Evolutionary conservation across 2,797 vertebrate species (phyloP).

Genomic region (Chelmon rostratus): DNA sequence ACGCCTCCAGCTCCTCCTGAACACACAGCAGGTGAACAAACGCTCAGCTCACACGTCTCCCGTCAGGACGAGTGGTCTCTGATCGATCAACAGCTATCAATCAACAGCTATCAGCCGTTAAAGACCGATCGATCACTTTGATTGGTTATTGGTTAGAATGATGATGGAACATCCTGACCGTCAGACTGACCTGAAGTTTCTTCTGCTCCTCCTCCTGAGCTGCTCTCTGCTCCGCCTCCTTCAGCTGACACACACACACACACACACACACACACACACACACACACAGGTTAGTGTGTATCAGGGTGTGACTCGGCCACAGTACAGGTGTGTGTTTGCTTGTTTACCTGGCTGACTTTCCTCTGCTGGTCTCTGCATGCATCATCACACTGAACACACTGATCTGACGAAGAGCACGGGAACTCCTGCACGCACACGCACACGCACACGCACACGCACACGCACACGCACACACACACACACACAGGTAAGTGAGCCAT

Average conservation of each 20-base stretch:
- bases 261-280: conserved; percentile 30
- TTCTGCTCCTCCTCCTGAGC: conserved; percentile 75
- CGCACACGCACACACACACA: background rate
- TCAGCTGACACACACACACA: conserved; percentile 53
- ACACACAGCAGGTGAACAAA: background rate
- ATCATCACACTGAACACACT: conserved; percentile 88
- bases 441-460: background rate
- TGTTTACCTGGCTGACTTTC: conserved; percentile 90
- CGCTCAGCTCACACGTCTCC: no score
- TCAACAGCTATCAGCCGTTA: no score
- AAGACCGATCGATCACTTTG: no score
- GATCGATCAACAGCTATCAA: no score
- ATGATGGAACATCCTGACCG: no score
- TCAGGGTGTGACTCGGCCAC: background rate
- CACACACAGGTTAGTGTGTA: background rate
- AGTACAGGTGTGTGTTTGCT: background rate
- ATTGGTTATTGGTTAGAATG: no score
- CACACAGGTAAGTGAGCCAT: no score
- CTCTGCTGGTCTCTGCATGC: conserved; percentile 90
- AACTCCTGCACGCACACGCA: conserved; percentile 84
- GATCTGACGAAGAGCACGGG: conserved; percentile 84
- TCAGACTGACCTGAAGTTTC: conserved; percentile 77
- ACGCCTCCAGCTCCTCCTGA: conserved; percentile 96
- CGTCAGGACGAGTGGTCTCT: no score
- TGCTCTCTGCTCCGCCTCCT: conserved; percentile 73